phyloP scores from a whole-genome alignment of 2,888 invertebrate genomes.

The Eugnorisma glareosa region DNA sequence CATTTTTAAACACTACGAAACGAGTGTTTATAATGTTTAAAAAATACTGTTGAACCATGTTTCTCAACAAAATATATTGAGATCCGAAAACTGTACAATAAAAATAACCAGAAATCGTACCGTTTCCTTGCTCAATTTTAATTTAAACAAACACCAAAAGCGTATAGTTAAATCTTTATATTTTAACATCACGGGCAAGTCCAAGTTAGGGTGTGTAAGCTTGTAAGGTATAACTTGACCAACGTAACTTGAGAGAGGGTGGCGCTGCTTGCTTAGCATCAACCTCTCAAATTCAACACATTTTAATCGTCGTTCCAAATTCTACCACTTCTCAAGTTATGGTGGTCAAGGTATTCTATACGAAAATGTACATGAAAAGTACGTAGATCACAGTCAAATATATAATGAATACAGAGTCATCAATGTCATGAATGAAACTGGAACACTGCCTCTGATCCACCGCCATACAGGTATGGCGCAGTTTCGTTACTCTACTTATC shows the following conservation, averaged over 20 bases:
- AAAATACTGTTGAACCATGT: neutral
- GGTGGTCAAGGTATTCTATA: neutral
- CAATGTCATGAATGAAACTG: too few relatives aligned
- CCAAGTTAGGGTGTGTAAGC: neutral
- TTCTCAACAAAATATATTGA: neutral
- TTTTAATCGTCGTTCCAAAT: neutral
- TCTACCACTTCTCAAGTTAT: neutral
- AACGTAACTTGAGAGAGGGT: neutral
- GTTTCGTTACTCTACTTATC: too few relatives aligned
- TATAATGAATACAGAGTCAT: too few relatives aligned
- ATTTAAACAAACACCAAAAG: conserved; percentile 35
- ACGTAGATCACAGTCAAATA: neutral
- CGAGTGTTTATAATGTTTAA: neutral
- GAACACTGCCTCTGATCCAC: too few relatives aligned
- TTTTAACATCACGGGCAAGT: neutral
- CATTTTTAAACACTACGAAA: neutral
- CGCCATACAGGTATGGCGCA: too few relatives aligned
- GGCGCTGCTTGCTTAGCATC: neutral
- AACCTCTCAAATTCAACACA: neutral
- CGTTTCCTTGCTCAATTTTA: neutral
- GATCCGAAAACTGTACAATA: neutral
- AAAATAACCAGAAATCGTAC: neutral
- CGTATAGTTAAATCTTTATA: conserved; percentile 26
- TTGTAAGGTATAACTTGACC: neutral
- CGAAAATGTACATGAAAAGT: neutral